Conservation (phyloP, 2,797 vertebrate species). For the Xenentodon cancila region DNA sequence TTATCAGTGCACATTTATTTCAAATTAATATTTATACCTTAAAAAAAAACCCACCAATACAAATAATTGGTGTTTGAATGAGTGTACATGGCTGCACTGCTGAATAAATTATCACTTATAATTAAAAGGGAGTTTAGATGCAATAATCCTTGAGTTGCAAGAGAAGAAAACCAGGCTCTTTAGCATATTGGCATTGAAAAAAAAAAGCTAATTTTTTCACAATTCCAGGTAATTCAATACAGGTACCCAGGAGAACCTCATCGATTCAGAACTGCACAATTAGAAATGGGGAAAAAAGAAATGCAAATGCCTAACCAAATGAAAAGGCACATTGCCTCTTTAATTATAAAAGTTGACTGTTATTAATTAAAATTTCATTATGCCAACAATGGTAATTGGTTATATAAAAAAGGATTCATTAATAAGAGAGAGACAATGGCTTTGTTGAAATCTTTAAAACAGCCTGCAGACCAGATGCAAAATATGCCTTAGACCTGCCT, state of each 20-base stretch:
- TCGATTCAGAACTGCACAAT: constrained; percentile 48
- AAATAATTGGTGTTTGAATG: not conserved
- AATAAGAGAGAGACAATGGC: constrained; percentile 45
- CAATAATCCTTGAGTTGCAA: constrained; percentile 29
- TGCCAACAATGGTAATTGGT: constrained; percentile 76
- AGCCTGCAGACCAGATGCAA: constrained; percentile 25
- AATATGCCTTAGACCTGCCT: constrained; percentile 24
- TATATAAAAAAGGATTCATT: constrained; percentile 66
- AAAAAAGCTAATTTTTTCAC: constrained; percentile 14
- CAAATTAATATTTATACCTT: too few species aligned
- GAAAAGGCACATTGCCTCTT: constrained; percentile 49
- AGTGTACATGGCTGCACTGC: not conserved
- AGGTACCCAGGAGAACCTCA: constrained; percentile 45
- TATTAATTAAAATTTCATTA: constrained; percentile 82
- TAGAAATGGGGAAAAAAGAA: constrained; percentile 51
- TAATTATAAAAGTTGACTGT: constrained; percentile 72
- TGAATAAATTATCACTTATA: constrained; percentile 33
- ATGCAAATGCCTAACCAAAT: constrained; percentile 52
- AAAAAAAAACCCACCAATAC: not conserved
- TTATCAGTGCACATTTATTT: too few species aligned
- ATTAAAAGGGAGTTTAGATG: constrained; percentile 34
- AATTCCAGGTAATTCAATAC: constrained; percentile 43
- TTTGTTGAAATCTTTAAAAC: constrained; percentile 54
- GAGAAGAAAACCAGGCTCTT: not conserved
- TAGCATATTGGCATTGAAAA: constrained; percentile 14